A percentile compares a stretch with the other conserved stretches of the same genome.
Evolutionary conservation across 1,140 invertebrate genomes (phyloP).

Genomic region (Mya arenaria): DNA sequence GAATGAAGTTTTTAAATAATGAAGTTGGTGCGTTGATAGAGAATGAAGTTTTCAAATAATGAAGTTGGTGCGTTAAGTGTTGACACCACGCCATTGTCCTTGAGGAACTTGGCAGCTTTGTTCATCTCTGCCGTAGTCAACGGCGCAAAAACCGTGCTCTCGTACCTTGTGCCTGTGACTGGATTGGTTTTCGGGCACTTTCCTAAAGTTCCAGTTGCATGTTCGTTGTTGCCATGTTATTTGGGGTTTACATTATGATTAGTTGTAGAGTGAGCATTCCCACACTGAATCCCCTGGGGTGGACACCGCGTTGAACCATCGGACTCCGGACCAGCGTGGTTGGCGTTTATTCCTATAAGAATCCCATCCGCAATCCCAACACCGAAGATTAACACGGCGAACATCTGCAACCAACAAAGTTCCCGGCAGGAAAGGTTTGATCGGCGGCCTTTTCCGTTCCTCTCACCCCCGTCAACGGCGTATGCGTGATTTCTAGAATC

Average conservation of each 20-base stretch:
- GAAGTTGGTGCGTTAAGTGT: neutral
- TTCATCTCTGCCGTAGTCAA: constrained; percentile 39
- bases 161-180: constrained; percentile 21
- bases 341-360: neutral
- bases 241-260: neutral
- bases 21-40: neutral
- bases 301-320: neutral
- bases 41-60: constrained; percentile 35
- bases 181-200: constrained; percentile 1
- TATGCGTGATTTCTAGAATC: too few species aligned
- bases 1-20: constrained; percentile 35
- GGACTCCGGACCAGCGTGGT: neutral
- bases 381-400: neutral
- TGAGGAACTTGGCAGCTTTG: constrained; percentile 13
- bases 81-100: constrained; percentile 1
- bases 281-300: neutral
- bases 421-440: neutral
- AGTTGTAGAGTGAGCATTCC: neutral
- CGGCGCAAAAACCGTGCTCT: constrained; percentile 23
- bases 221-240: neutral
- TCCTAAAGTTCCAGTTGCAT: too few species aligned
- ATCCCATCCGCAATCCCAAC: neutral
- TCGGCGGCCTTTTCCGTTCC: neutral
- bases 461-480: neutral
- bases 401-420: neutral